Evolutionary conservation across 2,888 invertebrate genomes (phyloP).

Genomic region (Frankliniella intonsa): DNA sequence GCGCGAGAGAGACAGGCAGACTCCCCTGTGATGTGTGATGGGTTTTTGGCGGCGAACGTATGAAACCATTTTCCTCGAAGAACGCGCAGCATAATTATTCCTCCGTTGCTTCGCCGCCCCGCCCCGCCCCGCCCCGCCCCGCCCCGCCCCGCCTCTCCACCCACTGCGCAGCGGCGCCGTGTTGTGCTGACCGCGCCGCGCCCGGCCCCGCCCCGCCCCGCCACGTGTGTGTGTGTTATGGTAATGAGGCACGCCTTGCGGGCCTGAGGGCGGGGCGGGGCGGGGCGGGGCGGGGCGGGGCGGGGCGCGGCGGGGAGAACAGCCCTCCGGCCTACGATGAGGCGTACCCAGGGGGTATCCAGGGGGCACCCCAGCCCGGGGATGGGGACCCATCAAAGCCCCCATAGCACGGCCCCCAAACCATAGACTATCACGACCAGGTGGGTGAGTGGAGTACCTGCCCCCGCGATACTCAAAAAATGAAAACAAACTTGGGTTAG

Average conservation of each 20-base stretch:
- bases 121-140: not conserved
- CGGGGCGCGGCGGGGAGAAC: too few relatives aligned
- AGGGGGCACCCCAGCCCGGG: too few relatives aligned
- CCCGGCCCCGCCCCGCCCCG: not conserved
- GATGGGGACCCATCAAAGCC: too few relatives aligned
- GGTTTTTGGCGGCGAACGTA: not conserved
- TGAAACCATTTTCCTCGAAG: not conserved
- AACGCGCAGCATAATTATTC: not conserved
- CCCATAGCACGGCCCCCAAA: too few relatives aligned
- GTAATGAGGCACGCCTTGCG: not conserved
- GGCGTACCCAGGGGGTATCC: too few relatives aligned
- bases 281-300: too few relatives aligned
- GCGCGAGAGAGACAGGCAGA: conserved; percentile 12
- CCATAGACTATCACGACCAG: too few relatives aligned
- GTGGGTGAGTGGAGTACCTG: too few relatives aligned
- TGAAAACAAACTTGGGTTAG: too few relatives aligned
- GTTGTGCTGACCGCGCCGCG: not conserved
- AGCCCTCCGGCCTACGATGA: too few relatives aligned
- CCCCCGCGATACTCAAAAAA: too few relatives aligned
- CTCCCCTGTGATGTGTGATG: not conserved
- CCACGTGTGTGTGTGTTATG: not conserved
- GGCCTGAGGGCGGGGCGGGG: not conserved
- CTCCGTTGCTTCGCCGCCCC: not conserved
- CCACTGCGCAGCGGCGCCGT: not conserved
- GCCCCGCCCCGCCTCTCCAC: too few relatives aligned